Conservation (phyloP, 2,888 invertebrate genomes). For the Phanerotoma sp. region DNA sequence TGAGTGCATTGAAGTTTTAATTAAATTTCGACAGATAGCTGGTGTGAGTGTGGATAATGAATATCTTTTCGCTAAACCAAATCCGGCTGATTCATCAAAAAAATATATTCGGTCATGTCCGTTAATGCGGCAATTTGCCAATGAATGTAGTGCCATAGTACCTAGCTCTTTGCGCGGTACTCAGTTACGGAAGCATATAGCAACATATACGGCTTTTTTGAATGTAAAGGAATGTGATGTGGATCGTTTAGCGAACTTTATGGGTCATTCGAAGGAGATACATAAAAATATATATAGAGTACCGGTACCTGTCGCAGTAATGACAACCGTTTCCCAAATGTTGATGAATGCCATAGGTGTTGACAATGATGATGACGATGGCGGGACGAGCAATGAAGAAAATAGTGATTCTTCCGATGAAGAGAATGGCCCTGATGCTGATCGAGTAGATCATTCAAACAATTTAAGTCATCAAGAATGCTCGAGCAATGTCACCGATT, state of each 20-base stretch:
- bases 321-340: slow-evolving; percentile 9
- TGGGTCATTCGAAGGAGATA: slow-evolving; percentile 16
- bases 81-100: slow-evolving; percentile 3
- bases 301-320: slow-evolving; percentile 4
- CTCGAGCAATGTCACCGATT: no score
- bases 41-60: slow-evolving; percentile 16
- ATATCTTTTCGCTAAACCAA: slow-evolving; percentile 19
- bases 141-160: slow-evolving; percentile 16
- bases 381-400: no score
- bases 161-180: slow-evolving; percentile 18
- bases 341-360: slow-evolving; percentile 14
- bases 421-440: no score
- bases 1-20: slow-evolving; percentile 7
- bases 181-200: slow-evolving; percentile 18
- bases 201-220: slow-evolving; percentile 3
- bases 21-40: slow-evolving; percentile 5
- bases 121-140: slow-evolving; percentile 14
- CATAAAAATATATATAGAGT: slow-evolving; percentile 14
- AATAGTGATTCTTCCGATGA: no score
- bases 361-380: slow-evolving; percentile 38
- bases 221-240: slow-evolving; percentile 7
- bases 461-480: no score
- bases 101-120: slow-evolving; percentile 14
- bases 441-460: no score
- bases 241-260: slow-evolving; percentile 13